These are phyloP conservation scores for Gulo gulo DNA, from an alignment of 2,113 vertebrate genomes.

Conservation along the genomic window DNA sequence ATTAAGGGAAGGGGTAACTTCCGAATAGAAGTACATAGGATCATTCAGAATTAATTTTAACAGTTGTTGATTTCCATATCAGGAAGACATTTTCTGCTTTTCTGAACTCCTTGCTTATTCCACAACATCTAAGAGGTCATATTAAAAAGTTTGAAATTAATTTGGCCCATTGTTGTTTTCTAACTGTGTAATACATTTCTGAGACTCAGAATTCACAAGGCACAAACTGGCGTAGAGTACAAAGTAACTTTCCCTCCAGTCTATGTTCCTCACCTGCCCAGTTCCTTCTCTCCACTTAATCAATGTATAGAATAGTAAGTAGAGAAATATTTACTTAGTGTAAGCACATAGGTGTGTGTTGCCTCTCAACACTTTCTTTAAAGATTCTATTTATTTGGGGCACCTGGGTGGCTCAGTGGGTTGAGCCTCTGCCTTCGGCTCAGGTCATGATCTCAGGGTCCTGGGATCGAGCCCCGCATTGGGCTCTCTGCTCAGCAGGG, in stretches of 20 bases:
- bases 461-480: too few species aligned
- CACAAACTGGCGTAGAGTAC: not conserved
- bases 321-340: not conserved
- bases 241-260: not conserved
- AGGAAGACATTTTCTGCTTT: not conserved
- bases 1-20: not conserved
- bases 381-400: not conserved
- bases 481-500: too few species aligned
- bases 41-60: not conserved
- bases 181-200: not conserved
- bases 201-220: not conserved
- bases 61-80: not conserved
- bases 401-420: too few species aligned
- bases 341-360: not conserved
- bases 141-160: not conserved
- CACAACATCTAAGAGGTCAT: not conserved
- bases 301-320: not conserved
- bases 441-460: too few species aligned
- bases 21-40: not conserved
- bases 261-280: not conserved
- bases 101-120: not conserved
- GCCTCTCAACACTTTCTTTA: not conserved
- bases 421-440: too few species aligned
- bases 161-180: not conserved
- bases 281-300: not conserved